These are phyloP conservation scores for Spodoptera litura DNA, from an alignment of 1,140 invertebrate species.

Conservation along the genomic window DNA sequence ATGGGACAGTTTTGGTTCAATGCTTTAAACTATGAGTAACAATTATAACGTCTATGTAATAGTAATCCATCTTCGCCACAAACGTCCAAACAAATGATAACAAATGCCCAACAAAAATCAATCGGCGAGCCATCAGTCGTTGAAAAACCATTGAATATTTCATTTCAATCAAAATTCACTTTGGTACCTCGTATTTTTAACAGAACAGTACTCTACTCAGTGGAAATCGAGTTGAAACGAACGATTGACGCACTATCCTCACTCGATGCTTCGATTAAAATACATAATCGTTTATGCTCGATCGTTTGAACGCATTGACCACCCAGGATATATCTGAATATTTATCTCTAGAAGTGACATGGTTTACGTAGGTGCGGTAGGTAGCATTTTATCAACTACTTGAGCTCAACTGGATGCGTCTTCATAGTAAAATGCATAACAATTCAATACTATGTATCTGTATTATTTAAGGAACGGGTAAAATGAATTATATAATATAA, in stretches of 20 bases:
- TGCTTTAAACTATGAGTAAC: no score
- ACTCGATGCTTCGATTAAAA: constrained; percentile 67
- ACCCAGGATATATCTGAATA: constrained; percentile 34
- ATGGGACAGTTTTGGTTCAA: no score
- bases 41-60: no score
- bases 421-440: constrained; percentile 73
- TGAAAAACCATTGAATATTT: constrained; percentile 58
- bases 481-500: constrained; percentile 37
- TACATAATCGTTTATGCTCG: constrained; percentile 54
- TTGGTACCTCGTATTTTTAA: constrained; percentile 17
- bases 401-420: constrained; percentile 69
- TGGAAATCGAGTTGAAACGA: constrained; percentile 23
- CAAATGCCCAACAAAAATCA: neutral
- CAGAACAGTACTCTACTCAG: constrained; percentile 39
- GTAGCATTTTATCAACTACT: neutral
- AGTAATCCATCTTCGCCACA: neutral
- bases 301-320: constrained; percentile 11
- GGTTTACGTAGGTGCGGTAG: constrained; percentile 2
- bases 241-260: constrained; percentile 62
- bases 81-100: constrained; percentile 2
- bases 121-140: neutral
- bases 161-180: constrained; percentile 56
- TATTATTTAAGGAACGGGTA: constrained; percentile 5
- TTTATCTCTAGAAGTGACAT: constrained; percentile 24
- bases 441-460: constrained; percentile 41